Evolutionary conservation across 2,888 invertebrate species (phyloP), one percentile per base, ranked within the genome.

Genomic region (Trilocha varians): DNA sequence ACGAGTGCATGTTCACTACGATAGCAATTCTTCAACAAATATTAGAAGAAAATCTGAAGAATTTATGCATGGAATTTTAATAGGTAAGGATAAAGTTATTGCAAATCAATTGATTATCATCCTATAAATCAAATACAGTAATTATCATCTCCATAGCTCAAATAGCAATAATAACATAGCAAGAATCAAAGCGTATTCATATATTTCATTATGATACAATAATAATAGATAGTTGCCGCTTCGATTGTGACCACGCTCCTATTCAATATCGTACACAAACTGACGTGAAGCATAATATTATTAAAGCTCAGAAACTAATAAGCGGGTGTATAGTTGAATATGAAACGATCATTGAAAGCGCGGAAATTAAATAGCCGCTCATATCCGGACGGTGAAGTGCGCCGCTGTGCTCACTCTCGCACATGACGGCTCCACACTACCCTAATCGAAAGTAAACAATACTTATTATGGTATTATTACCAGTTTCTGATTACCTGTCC

Each of bases 331-430:
- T 54, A 58, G 65, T 66, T 69, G 66, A 72, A 71, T 71, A 62
- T 65, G 69, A 69, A 71, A 68, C 67, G 70, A 75, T 77, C 71
- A 77, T 70, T 75, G 75, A 72, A 74, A 69, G 72, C 65, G 54
- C 79, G 83, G 83, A 83, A 83, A 84, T 84, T 80, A 79, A 82
- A 83, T 82, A 77, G 76, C 78, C 74, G 73, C 71, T 72, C 70
- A 78, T 77, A 78, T 82, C 83, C 80, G 82, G 60, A 49, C 48
- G 48, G 53, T 65, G 68, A 65, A 71, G 64, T 60, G 60, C 60
- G 49, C 45, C 56, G 60, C 48, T 49, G 52, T 44, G 46, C 43
- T 44, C 42, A 43, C 43, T 25, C 25, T 36, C 36, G 35, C 40
- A 41, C 42, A 42, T 43, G 44, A 11, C 36, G 6, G 25, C 25